Evolutionary conservation across 2,113 vertebrate genomes (phyloP), one percentile per base, ranked within the genome.

Genomic region (Acinonyx jubatus): DNA sequence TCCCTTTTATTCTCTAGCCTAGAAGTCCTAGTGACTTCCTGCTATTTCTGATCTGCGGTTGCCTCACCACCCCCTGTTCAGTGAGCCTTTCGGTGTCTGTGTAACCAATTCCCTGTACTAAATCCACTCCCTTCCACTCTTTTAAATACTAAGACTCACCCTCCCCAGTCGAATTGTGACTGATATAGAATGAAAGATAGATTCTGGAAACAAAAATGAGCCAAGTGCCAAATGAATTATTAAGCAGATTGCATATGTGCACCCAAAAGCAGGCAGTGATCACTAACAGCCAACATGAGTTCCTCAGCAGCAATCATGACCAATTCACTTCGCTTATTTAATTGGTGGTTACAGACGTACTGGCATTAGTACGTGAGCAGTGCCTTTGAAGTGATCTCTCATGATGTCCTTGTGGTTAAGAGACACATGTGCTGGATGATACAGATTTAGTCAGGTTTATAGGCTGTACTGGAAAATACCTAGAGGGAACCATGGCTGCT

Each of bases 391-490:
- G 81, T 94, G 76, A 96, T 97, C 88, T 85, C 81, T 98, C 66
- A 23, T 45, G 96, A 89, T 96, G 91, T 91, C 78, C 66, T 94
- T 97, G 88, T 97, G 96, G 97, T 93, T 97, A 96, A 94, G 85
- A 96, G 93, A 97, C 85, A 98, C 85, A 95, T 96, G 93, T 91
- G 93, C 38, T 96, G 89, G 91, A 96, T 97, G 97, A 95, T 97
- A 95, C 95, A 97, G 94, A 95, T 86, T 96, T 97, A 97, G 85
- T 88, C 85, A 97, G 96, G 97, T 97, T 97, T 97, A 97, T 74
- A 96, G 96, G 94, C 85, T 95, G 61, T 61, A n/a, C 73, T 97
- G 96, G 97, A 98, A 98, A 98, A 97, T 97, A 97, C 94, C 97
- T 98, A 57, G 81, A 98, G 96, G 97, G 94, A 94, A 89, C 52